Conservation (phyloP, 2,113 vertebrate genomes). For the Scytalopus superciliaris region DNA sequence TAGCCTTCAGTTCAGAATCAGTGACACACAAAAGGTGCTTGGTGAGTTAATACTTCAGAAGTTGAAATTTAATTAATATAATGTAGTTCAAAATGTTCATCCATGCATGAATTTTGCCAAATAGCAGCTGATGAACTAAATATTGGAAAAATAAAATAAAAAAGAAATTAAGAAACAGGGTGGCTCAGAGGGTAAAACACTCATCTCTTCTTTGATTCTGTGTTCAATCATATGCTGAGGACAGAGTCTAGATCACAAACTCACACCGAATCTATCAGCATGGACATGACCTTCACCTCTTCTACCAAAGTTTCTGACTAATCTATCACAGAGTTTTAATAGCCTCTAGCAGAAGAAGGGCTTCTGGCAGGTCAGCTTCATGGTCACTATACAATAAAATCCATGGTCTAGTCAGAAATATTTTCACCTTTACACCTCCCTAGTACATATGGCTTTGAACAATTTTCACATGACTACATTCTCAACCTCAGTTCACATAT, state of each 20-base stretch:
- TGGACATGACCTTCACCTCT: neutral
- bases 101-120: conserved; percentile 6
- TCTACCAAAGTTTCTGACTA: neutral
- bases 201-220: conserved; percentile 10
- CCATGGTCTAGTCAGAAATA: neutral
- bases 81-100: neutral
- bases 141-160: neutral
- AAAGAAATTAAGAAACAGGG: neutral
- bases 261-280: neutral
- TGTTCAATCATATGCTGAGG: neutral
- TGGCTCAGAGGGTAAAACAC: neutral
- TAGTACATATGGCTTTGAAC: neutral
- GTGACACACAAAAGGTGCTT: conserved; percentile 3
- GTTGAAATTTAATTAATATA: conserved; percentile 3
- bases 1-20: conserved; percentile 5
- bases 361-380: neutral
- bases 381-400: neutral
- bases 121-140: neutral
- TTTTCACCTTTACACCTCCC: neutral
- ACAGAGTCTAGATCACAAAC: neutral
- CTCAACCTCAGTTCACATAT: neutral
- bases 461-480: neutral
- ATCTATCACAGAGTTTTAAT: neutral
- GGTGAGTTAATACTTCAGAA: conserved; percentile 18
- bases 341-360: neutral